Evolutionary conservation across 2,888 invertebrate genomes (phyloP).

Genomic region (Lucinisca nassula): DNA sequence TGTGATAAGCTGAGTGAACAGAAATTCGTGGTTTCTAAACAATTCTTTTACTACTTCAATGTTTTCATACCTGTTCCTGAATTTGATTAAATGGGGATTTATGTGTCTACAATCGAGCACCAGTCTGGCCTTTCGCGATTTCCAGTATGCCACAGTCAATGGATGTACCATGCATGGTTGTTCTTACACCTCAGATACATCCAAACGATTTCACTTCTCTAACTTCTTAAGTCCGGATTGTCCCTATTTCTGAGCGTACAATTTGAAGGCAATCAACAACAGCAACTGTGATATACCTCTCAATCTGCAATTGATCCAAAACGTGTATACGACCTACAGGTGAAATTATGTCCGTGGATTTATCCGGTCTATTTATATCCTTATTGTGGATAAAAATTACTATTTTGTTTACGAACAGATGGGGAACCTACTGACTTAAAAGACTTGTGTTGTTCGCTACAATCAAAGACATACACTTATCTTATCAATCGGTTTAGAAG

Average conservation of each 20-base stretch:
- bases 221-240: neutral
- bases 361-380: too few species aligned
- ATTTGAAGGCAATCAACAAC: neutral
- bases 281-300: too few species aligned
- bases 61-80: slow-evolving; percentile 45
- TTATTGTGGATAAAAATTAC: too few species aligned
- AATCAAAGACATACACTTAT: too few species aligned
- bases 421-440: too few species aligned
- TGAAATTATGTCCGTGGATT: too few species aligned
- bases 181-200: neutral
- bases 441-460: too few species aligned
- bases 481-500: too few species aligned
- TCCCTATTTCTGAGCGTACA: neutral
- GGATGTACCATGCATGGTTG: slow-evolving; percentile 31
- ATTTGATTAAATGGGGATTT: slow-evolving; percentile 41
- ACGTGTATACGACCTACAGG: too few species aligned
- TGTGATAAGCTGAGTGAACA: slow-evolving; percentile 47
- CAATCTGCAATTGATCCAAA: too few species aligned
- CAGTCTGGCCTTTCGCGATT: slow-evolving; percentile 20
- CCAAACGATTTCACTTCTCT: slow-evolving; percentile 28
- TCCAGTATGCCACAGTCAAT: slow-evolving; percentile 35
- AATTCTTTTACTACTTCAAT: slow-evolving; percentile 7
- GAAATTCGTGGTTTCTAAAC: slow-evolving; percentile 34
- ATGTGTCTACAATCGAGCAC: slow-evolving; percentile 40
- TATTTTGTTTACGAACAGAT: too few species aligned